A percentile compares a stretch with the other conserved stretches of the same genome.
These are phyloP conservation scores for Mesochorus sp. DNA, from an alignment of 2,888 invertebrate species.

Conservation along the genomic window DNA sequence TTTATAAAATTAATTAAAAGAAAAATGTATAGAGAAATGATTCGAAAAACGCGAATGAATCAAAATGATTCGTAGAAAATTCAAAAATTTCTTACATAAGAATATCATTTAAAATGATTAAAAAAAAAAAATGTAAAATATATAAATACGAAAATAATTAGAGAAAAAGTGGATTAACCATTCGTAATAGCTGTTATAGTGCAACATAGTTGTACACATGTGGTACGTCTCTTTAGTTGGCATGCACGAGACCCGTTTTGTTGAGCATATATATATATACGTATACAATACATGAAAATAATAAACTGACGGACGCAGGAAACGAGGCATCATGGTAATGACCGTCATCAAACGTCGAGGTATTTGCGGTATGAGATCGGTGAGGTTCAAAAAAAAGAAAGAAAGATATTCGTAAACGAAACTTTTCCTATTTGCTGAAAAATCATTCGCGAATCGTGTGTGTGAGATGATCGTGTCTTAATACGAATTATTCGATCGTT, in stretches of 20 bases:
- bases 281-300: conserved; percentile 63
- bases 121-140: no score
- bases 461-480: conserved; percentile 16
- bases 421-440: conserved; percentile 67
- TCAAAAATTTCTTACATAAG: no score
- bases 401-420: conserved; percentile 37
- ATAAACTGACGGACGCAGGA: conserved; percentile 79
- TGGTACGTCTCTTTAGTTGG: background rate
- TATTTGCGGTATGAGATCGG: conserved; percentile 74
- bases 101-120: no score
- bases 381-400: no score
- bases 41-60: no score
- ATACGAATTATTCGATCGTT: conserved; percentile 13
- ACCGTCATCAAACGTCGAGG: conserved; percentile 80
- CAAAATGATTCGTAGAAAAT: no score
- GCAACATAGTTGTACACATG: background rate
- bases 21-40: no score
- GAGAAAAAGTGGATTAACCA: conserved; percentile 19
- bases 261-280: conserved; percentile 12
- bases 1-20: no score
- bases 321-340: conserved; percentile 81
- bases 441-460: conserved; percentile 61
- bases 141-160: background rate
- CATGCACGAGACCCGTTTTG: conserved; percentile 48
- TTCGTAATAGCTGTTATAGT: conserved; percentile 30